Percentiles rank a stretch among this genome's conserved stretches.
These are phyloP conservation scores for Phycodurus eques DNA, from an alignment of 2,113 vertebrate species.

Conservation along the genomic window DNA sequence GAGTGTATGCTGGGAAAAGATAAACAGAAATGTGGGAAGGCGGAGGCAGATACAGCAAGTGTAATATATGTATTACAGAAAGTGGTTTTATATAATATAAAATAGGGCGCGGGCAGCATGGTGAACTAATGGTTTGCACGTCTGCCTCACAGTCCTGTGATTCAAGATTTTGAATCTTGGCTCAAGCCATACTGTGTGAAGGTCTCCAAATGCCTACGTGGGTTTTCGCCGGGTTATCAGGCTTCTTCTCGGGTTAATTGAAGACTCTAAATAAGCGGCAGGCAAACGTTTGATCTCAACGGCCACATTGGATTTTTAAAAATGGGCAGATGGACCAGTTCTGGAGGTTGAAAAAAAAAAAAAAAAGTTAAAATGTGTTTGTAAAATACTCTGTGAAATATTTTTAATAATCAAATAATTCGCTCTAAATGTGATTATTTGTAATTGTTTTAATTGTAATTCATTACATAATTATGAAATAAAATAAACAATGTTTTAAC, in stretches of 20 bases:
- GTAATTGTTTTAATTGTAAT: too few species aligned
- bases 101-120: neutral
- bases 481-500: too few species aligned
- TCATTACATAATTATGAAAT: too few species aligned
- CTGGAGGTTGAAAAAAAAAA: too few species aligned
- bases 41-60: slow-evolving; percentile 1
- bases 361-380: too few species aligned
- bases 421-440: too few species aligned
- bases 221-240: neutral
- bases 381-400: too few species aligned
- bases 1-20: neutral
- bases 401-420: too few species aligned
- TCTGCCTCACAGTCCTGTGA: neutral
- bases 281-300: neutral
- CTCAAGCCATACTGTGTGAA: neutral
- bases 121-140: neutral
- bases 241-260: too few species aligned
- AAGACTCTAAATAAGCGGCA: too few species aligned
- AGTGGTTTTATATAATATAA: neutral
- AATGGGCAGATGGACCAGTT: neutral
- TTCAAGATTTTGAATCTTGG: neutral
- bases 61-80: neutral
- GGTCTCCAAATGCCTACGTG: too few species aligned
- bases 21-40: slow-evolving; percentile 15
- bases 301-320: neutral